phyloP scores from a whole-genome alignment of 2,888 invertebrate species.

The Aproaerema taeniolella region DNA sequence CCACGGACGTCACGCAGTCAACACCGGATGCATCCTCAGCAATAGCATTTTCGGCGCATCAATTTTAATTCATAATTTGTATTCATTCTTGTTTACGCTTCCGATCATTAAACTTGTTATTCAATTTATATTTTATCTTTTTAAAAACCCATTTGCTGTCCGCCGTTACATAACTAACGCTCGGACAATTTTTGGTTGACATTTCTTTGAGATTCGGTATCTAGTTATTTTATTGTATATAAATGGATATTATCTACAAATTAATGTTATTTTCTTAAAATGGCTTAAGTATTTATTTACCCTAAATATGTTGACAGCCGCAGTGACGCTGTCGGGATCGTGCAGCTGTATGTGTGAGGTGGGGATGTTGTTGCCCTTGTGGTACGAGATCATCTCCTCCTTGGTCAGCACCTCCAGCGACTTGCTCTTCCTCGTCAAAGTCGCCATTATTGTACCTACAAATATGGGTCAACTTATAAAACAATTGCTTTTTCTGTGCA shows the following conservation, averaged over 20 bases:
- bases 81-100: too few relatives aligned
- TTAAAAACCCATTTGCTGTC: too few relatives aligned
- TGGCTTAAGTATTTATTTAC: conserved; percentile 61
- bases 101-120: too few relatives aligned
- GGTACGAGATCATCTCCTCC: conserved; percentile 94
- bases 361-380: conserved; percentile 91
- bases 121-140: too few relatives aligned
- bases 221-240: background rate
- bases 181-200: too few relatives aligned
- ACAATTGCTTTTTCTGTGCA: too few relatives aligned
- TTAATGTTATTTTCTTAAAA: background rate
- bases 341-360: conserved; percentile 96
- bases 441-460: conserved; percentile 87
- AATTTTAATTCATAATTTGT: too few relatives aligned
- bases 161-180: too few relatives aligned
- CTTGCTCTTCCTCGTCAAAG: conserved; percentile 87
- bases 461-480: too few relatives aligned
- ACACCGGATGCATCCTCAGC: too few relatives aligned
- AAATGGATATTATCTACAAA: background rate
- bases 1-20: background rate
- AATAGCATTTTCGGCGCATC: too few relatives aligned
- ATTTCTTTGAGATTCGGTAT: too few relatives aligned
- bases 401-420: conserved; percentile 89
- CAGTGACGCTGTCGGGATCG: conserved; percentile 94
- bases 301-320: conserved; percentile 93